A percentile compares a stretch with the other conserved stretches of the same genome.
These are phyloP conservation scores for Drosophila nigrodunni DNA, from an alignment of 1,140 invertebrate species.

Conservation along the genomic window DNA sequence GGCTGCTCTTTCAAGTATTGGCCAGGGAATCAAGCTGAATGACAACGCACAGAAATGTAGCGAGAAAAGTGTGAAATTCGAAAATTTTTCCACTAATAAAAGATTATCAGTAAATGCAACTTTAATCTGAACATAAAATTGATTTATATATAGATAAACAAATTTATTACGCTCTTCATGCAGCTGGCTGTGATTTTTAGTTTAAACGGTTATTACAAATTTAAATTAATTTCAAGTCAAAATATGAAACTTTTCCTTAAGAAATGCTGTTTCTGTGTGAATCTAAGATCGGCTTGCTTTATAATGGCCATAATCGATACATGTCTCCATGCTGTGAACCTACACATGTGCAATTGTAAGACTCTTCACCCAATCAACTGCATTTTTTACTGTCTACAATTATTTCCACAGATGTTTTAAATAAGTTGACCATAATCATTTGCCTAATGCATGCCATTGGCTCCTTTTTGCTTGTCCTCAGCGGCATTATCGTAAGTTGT, in stretches of 20 bases:
- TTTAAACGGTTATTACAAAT: not conserved
- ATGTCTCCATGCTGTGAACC: not conserved
- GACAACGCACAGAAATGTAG: not conserved
- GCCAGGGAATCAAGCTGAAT: slow-evolving; percentile 14
- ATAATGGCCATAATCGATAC: slow-evolving; percentile 18
- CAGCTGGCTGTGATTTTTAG: slow-evolving; percentile 9
- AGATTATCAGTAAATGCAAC: too few relatives aligned
- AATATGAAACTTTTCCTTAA: slow-evolving; percentile 28
- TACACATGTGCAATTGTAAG: slow-evolving; percentile 17
- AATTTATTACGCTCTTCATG: too few relatives aligned
- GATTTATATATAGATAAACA: too few relatives aligned
- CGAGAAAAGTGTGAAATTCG: not conserved
- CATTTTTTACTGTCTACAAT: not conserved
- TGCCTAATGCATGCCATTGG: not conserved
- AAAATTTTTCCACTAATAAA: not conserved
- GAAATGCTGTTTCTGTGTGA: slow-evolving; percentile 28
- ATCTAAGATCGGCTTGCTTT: slow-evolving; percentile 22
- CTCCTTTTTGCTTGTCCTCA: not conserved
- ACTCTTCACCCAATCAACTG: not conserved
- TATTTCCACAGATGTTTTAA: not conserved
- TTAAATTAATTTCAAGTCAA: not conserved
- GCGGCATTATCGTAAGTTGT: slow-evolving; percentile 7
- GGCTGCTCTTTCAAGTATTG: slow-evolving; percentile 15
- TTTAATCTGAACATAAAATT: too few relatives aligned
- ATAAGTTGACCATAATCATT: not conserved